Percentiles rank a stretch among this genome's conserved stretches.
Evolutionary conservation across 23 tunicate genomes (phyloP).

Genomic region (Ciona savignyi): DNA sequence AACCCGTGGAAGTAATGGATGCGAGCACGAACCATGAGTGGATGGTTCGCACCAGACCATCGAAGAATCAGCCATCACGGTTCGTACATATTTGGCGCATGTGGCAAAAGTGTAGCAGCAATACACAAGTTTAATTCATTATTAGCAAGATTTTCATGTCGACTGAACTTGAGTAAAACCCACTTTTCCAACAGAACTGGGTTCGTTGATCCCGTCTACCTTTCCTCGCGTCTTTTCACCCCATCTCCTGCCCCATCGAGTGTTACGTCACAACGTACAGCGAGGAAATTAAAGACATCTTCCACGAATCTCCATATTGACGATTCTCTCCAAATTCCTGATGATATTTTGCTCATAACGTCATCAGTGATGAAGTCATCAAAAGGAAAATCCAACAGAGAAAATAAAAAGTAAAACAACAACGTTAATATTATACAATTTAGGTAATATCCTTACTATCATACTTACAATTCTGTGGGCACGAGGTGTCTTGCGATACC

Average conservation of each 20-base stretch:
- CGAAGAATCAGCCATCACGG: constrained; percentile 11
- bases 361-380: constrained; percentile 6
- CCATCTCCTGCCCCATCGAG: constrained; percentile 16
- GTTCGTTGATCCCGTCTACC: constrained; percentile 35
- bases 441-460: too few relatives aligned
- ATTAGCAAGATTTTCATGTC: too few relatives aligned
- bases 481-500: too few relatives aligned
- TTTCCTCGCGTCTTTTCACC: constrained; percentile 10
- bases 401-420: not conserved
- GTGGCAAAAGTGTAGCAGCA: too few relatives aligned
- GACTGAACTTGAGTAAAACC: too few relatives aligned
- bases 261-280: not conserved
- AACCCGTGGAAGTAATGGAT: constrained; percentile 42
- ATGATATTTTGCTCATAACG: not conserved
- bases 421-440: too few relatives aligned
- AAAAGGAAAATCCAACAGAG: not conserved
- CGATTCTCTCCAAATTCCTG: not conserved
- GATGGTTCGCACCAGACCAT: constrained; percentile 38
- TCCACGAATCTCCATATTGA: not conserved
- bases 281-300: not conserved
- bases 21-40: constrained; percentile 18
- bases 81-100: too few relatives aligned
- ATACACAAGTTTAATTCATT: too few relatives aligned
- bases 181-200: constrained; percentile 13
- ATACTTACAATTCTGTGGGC: too few relatives aligned